Evolutionary conservation across 2,113 vertebrate species (phyloP), one percentile per base, ranked within the genome.

Genomic region (Eidolon helvum): DNA sequence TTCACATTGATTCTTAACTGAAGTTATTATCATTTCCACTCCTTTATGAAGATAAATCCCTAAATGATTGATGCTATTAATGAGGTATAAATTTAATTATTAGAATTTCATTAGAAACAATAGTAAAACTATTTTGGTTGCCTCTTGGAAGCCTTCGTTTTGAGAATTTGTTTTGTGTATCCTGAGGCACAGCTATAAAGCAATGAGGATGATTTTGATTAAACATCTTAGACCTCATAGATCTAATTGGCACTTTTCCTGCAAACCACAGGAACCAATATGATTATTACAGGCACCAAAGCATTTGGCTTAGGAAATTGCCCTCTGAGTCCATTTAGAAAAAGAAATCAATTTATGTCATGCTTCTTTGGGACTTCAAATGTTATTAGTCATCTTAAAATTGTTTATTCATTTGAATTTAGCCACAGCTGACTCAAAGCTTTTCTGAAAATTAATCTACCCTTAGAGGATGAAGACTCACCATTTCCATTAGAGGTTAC

Each of bases 251-350:
- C 55, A 33, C n/a, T 78, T 82, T 35, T n/a, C 65, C 65, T 77
- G 53, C 59, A 84, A 87, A 43, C 84, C 69, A 16, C 1, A 2
- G 63, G 79, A 80, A 43, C 74, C 74, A 11, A 22, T 65, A 53
- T 55, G 71, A 78, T 82, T 68, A 78, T 65, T 33, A 21, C 4
- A 63, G 65, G 24, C 79, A 22, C 63, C 65, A 82, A 90, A 72
- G 28, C 69, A 38, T 50, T 90, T 48, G 40, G 19, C 80, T 92
- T 87, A 82, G 78, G 65, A 90, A 91, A 91, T 79, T 66, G 50
- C 59, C 91, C 77, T 85, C 53, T 50, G 59, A 86, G 71, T 91
- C 91, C 66, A 55, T 72, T 97, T 96, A 94, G 84, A 91, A 75
- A 79, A 68, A 43, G 66, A 50, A 72, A 90, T 90, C n/a, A 53